Conservation (phyloP, 1,140 invertebrate species). For the Dolichoris vasculosae region DNA sequence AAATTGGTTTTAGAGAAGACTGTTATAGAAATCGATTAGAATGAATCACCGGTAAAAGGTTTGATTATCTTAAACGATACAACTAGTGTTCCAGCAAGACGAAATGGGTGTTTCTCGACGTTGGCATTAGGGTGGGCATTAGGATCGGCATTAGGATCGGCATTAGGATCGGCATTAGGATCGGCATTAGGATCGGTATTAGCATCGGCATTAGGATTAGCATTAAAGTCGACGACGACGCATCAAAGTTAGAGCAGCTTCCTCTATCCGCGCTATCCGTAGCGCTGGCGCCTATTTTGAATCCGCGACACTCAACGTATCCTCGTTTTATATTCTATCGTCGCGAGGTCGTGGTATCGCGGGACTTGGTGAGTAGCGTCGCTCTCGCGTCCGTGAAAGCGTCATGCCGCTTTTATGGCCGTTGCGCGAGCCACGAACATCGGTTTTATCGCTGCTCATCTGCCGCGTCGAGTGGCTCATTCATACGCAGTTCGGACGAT, state of each 20-base stretch:
- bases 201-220: slow-evolving; percentile 67
- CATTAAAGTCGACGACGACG: slow-evolving; percentile 60
- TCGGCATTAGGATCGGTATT: slow-evolving; percentile 67
- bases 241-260: slow-evolving; percentile 50
- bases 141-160: slow-evolving; percentile 65
- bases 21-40: slow-evolving; percentile 63
- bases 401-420: neutral
- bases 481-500: slow-evolving; percentile 11
- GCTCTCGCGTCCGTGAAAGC: neutral
- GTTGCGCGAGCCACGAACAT: neutral
- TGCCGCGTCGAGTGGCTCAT: slow-evolving; percentile 3
- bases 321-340: slow-evolving; percentile 35
- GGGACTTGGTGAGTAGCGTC: neutral
- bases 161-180: slow-evolving; percentile 65
- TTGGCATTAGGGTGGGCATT: slow-evolving; percentile 63
- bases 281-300: slow-evolving; percentile 45
- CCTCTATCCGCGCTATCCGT: neutral
- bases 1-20: slow-evolving; percentile 55
- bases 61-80: neutral
- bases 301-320: slow-evolving; percentile 34
- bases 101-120: neutral
- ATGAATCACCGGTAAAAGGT: slow-evolving; percentile 59
- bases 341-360: neutral
- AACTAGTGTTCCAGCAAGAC: neutral
- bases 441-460: slow-evolving; percentile 25